Evolutionary conservation across 1,140 invertebrate species (phyloP), one percentile per base, ranked within the genome.

Genomic region (Megathymus violae): DNA sequence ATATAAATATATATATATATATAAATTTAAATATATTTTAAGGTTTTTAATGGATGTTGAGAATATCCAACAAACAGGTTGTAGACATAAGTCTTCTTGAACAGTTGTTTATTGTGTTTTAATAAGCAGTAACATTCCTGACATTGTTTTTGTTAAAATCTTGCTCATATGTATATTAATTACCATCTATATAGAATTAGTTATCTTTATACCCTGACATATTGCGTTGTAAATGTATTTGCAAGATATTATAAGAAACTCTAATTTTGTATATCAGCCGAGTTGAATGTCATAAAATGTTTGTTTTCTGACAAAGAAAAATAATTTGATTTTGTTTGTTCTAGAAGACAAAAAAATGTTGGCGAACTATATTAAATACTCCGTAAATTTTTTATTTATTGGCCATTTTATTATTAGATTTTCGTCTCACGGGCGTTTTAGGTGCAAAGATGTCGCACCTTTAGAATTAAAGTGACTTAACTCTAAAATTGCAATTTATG

Each of bases 81-180:
- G 38, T 69, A 65, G 46, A 36, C 44, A 34, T 78, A 74, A 74
- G 76, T 82, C 76, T 79, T 81, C 78, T 72, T 71, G 78, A 70
- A 80, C 67, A 70, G 46, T 60, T 19, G 56, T 59, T 59, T 46
- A 14, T 47, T 59, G 40, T 63, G 27, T 50, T 60, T 31, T 63
- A 56, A 48, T 41, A 58, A 62, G 48, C 47, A 46, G 10, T 48
- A 17, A 69, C 67, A 69, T 69, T 69, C 67, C 67, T 56, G 40
- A 36, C 44, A 10, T 22, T 41, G 36, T 36, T 59, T 47, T 59
- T 38, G 43, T 47, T 59, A 59, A 44, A 59, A 27, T 17, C 54
- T 46, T 10, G 19, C 54, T 59, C 34, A 36, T 4, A n/a, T 4
- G 27, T 43, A 43, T 6, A 43, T 31, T 25, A 31, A 25, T 22